A percentile compares a stretch with the other conserved stretches of the same genome.
These are phyloP conservation scores for Otus sunia DNA, from an alignment of 2,113 vertebrate genomes.

Conservation along the genomic window DNA sequence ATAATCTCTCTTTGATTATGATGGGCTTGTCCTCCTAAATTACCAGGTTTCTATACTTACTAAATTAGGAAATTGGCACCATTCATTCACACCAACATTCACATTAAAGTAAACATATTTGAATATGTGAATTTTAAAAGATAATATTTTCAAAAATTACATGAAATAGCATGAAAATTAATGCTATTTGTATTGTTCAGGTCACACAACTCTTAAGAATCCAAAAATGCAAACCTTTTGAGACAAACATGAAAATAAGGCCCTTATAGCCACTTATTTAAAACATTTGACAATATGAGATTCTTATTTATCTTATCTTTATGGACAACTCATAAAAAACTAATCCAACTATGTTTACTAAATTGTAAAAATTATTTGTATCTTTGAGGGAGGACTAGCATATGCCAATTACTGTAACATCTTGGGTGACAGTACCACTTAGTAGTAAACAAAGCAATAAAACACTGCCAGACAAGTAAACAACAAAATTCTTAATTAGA, in stretches of 20 bases:
- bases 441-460: conserved; percentile 48
- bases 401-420: conserved; percentile 29
- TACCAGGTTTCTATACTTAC: not conserved
- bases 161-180: not conserved
- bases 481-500: not conserved
- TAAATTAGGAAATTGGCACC: not conserved
- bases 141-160: not conserved
- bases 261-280: not conserved
- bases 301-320: conserved; percentile 20
- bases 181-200: not conserved
- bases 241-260: not conserved
- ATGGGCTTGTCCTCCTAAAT: not conserved
- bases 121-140: not conserved
- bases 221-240: not conserved
- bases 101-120: not conserved
- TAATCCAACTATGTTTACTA: conserved; percentile 34
- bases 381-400: not conserved
- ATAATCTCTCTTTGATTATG: not conserved
- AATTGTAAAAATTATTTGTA: not conserved
- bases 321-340: not conserved
- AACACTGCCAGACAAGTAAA: conserved; percentile 15
- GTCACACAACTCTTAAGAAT: not conserved
- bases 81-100: not conserved
- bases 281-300: not conserved
- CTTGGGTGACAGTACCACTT: not conserved